These are phyloP conservation scores for Zeuzera pyrina DNA, from an alignment of 2,888 invertebrate species.

Conservation along the genomic window DNA sequence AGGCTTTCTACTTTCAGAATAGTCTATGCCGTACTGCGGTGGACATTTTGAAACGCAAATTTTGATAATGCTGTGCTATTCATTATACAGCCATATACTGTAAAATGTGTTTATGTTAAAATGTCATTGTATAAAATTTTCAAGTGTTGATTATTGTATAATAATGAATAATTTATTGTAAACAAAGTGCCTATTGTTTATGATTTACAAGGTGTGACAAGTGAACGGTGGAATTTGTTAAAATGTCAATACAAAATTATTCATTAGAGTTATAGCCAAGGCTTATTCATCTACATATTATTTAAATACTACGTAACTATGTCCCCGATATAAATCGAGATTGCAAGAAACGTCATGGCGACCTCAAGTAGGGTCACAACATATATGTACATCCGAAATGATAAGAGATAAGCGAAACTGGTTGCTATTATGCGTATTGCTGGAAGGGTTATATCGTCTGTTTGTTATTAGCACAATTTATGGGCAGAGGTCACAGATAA, in stretches of 20 bases:
- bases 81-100: too few species aligned
- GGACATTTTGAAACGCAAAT: conserved; percentile 28
- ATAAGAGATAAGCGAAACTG: conserved; percentile 34
- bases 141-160: too few species aligned
- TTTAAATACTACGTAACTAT: not conserved
- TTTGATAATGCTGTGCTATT: conserved; percentile 14
- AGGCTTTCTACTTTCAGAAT: conserved; percentile 66
- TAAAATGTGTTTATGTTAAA: too few species aligned
- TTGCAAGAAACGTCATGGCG: conserved; percentile 15
- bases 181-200: conserved; percentile 20
- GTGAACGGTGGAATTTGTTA: conserved; percentile 26
- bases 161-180: conserved; percentile 14
- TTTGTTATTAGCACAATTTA: conserved; percentile 29
- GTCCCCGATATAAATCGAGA: not conserved
- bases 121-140: not conserved
- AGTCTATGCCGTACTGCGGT: conserved; percentile 33
- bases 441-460: conserved; percentile 28
- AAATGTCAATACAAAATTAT: conserved; percentile 27
- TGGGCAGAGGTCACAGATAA: conserved; percentile 43
- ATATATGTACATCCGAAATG: conserved; percentile 33
- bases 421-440: conserved; percentile 35
- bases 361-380: conserved; percentile 33
- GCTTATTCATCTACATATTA: conserved; percentile 1
- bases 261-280: conserved; percentile 3
- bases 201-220: conserved; percentile 27